Percentiles rank a stretch among this genome's conserved stretches.
Evolutionary conservation across 2,113 vertebrate species (phyloP).

Genomic region (Stegastes partitus): DNA sequence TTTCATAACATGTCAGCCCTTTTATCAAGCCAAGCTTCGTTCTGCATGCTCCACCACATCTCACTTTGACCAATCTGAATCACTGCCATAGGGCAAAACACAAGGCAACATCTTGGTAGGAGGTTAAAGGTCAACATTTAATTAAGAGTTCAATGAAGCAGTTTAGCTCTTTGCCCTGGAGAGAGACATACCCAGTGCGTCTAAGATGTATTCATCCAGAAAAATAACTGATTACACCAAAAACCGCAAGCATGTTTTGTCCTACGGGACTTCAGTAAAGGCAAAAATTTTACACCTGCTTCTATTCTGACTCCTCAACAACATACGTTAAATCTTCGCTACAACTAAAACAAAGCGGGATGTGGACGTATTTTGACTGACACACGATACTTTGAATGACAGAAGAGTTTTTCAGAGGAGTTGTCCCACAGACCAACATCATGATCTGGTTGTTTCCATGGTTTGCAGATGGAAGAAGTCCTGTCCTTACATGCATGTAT

Average conservation of each 20-base stretch:
- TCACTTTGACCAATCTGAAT: constrained; percentile 39
- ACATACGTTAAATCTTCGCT: neutral
- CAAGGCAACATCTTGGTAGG: constrained; percentile 39
- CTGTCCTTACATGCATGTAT: constrained; percentile 61
- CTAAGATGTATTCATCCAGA: constrained; percentile 57
- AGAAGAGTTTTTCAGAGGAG: constrained; percentile 12
- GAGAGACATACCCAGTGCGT: constrained; percentile 43
- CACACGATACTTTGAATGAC: neutral
- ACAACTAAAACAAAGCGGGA: neutral
- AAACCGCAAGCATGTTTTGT: constrained; percentile 41
- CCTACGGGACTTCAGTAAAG: constrained; percentile 26
- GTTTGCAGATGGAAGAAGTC: constrained; percentile 25
- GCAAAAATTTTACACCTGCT: constrained; percentile 53
- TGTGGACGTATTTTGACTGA: neutral
- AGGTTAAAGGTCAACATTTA: constrained; percentile 63
- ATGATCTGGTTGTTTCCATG: constrained; percentile 32
- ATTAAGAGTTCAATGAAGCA: constrained; percentile 66
- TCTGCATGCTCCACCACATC: constrained; percentile 39
- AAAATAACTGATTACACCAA: constrained; percentile 57
- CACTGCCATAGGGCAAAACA: neutral
- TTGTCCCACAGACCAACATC: neutral
- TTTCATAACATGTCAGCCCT: constrained; percentile 33
- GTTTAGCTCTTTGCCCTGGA: constrained; percentile 44
- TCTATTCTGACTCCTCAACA: constrained; percentile 24
- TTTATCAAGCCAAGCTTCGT: constrained; percentile 14